A percentile compares a stretch with the other conserved stretches of the same genome.
phyloP scores from a whole-genome alignment of 2,797 vertebrate species.

The Mastacembelus armatus region DNA sequence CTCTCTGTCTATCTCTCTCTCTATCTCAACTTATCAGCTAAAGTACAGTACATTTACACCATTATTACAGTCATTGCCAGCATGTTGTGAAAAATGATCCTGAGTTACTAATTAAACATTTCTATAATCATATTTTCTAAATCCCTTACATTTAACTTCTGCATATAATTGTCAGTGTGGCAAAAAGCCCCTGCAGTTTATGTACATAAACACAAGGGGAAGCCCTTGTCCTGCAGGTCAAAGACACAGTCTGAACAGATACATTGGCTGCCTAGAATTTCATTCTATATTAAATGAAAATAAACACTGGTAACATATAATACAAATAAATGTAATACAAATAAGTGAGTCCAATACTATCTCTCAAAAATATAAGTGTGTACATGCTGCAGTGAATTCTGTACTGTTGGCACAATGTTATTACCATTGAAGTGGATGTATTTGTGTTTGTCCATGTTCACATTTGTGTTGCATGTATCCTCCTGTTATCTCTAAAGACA shows the following conservation, averaged over 20 bases:
- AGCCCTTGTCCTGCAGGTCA: conserved; percentile 64
- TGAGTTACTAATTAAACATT: no score
- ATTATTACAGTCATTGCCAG: no score
- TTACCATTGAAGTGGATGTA: neutral
- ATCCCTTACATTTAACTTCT: no score
- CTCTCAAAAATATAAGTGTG: neutral
- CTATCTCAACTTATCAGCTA: no score
- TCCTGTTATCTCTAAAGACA: conserved; percentile 39
- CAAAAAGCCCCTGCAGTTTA: no score
- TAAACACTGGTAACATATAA: no score
- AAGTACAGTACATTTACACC: no score
- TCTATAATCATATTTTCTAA: no score
- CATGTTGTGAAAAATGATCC: no score
- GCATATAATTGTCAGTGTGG: no score
- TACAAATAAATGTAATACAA: no score
- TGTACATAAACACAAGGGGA: conserved; percentile 76
- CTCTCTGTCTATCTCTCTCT: no score
- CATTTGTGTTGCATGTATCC: conserved; percentile 3
- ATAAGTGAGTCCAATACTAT: neutral
- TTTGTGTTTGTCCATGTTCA: neutral
- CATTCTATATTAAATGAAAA: neutral
- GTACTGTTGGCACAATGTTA: neutral
- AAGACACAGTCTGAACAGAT: conserved; percentile 5
- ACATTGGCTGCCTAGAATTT: neutral
- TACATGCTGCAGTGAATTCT: neutral